Conservation (phyloP, 2,888 invertebrate species). For the Camptogramma bilineatum region DNA sequence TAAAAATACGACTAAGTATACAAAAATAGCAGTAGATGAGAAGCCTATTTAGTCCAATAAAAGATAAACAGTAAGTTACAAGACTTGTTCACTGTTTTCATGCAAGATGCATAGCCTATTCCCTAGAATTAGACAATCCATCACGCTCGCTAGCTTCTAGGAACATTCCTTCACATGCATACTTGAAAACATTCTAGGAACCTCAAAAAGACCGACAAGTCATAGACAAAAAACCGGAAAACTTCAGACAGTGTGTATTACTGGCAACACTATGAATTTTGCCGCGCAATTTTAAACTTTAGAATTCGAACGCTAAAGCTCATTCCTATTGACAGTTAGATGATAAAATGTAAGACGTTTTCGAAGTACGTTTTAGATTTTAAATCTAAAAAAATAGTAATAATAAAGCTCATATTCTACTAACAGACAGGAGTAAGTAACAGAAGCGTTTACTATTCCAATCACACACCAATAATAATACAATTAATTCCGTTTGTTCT, state of each 20-base stretch:
- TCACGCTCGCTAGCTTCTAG: conserved; percentile 24
- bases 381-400: background rate
- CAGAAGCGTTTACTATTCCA: conserved; percentile 54
- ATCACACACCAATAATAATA: conserved; percentile 75
- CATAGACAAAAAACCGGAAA: conserved; percentile 8
- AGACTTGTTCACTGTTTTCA: background rate
- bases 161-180: conserved; percentile 26
- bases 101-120: conserved; percentile 31
- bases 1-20: too few relatives aligned
- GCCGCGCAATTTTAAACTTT: conserved; percentile 50
- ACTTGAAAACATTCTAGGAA: conserved; percentile 47
- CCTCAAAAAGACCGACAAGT: conserved; percentile 41
- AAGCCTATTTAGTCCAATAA: too few relatives aligned
- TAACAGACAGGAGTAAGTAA: background rate
- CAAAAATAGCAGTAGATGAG: too few relatives aligned
- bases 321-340: background rate
- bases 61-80: background rate
- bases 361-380: background rate
- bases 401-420: conserved; percentile 7
- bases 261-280: conserved; percentile 10
- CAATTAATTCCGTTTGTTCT: conserved; percentile 80
- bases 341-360: background rate
- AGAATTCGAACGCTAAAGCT: background rate
- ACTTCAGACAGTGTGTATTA: background rate
- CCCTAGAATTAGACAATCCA: conserved; percentile 27